Percentiles rank a stretch among this genome's conserved stretches.
Evolutionary conservation across 2,888 invertebrate species (phyloP).

Genomic region (Limnephilus lunatus): DNA sequence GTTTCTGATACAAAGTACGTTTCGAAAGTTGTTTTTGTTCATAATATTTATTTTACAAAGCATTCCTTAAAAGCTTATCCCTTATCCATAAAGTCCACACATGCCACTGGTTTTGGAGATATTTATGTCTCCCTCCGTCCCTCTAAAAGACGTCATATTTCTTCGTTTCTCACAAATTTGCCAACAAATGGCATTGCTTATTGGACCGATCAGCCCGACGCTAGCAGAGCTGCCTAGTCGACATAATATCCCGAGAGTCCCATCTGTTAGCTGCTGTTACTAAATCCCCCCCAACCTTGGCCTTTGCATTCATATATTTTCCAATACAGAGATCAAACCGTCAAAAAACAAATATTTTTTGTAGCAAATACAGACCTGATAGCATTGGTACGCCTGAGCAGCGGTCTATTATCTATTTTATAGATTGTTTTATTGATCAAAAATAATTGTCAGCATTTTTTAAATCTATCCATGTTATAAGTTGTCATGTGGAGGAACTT

Average conservation of each 20-base stretch:
- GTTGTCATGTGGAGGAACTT: neutral
- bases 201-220: neutral
- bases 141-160: neutral
- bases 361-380: neutral
- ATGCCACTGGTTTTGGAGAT: neutral
- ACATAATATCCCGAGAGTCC: neutral
- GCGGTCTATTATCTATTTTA: neutral
- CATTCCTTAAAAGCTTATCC: neutral
- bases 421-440: neutral
- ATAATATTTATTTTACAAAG: neutral
- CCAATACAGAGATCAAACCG: neutral
- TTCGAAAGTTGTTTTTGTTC: neutral
- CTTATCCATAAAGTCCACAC: neutral
- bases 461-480: neutral
- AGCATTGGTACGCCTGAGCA: neutral
- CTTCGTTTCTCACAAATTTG: slow-evolving; percentile 2
- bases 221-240: neutral
- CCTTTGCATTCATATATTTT: neutral
- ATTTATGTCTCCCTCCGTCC: neutral
- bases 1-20: neutral
- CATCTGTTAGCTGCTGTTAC: neutral
- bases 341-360: neutral
- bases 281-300: neutral
- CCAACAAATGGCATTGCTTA: slow-evolving; percentile 2
- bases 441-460: neutral